Evolutionary conservation across 37 sponge, comb jelly and placozoan genomes (phyloP).

Genomic region (Ianthella basta): DNA sequence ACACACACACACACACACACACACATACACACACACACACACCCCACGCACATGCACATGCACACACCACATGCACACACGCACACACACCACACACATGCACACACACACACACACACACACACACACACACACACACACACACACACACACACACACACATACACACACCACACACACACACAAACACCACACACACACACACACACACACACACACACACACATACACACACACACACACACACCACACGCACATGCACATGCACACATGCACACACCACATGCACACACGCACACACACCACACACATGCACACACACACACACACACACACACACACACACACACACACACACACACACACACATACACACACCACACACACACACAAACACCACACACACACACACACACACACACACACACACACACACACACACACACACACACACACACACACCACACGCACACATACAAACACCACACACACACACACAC

Average conservation of each 20-base stretch:
- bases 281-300: no score
- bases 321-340: background rate
- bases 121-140: background rate
- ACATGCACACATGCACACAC: no score
- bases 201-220: background rate
- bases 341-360: constrained; percentile 1
- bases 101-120: background rate
- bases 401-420: background rate
- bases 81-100: background rate
- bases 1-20: background rate
- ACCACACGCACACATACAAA: no score
- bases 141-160: background rate
- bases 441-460: no score
- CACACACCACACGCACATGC: background rate
- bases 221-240: background rate
- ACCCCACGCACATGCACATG: no score
- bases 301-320: background rate
- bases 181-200: no score
- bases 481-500: no score
- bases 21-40: background rate
- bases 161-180: no score
- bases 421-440: background rate
- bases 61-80: background rate
- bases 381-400: background rate
- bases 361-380: constrained; percentile 1